Conservation (phyloP, 2,797 vertebrate genomes). For the Menidia menidia region DNA sequence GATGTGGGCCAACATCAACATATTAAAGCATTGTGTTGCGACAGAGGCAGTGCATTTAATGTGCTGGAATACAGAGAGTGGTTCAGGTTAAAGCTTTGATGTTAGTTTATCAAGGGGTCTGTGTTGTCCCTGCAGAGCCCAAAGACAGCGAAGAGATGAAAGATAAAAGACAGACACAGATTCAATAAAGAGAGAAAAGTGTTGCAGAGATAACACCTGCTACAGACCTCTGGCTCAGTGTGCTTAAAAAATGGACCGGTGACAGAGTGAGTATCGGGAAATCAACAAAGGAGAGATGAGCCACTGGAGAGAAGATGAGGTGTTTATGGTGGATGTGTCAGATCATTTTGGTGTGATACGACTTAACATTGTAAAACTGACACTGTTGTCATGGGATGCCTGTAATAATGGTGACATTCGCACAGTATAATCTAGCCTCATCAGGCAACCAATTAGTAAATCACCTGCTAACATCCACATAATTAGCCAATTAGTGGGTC, state of each 20-base stretch:
- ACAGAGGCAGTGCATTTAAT: conserved; percentile 41
- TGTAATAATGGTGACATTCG: conserved; percentile 53
- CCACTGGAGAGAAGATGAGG: conserved; percentile 16
- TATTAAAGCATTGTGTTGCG: conserved; percentile 30
- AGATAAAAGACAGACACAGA: conserved; percentile 35
- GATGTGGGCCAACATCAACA: conserved; percentile 59
- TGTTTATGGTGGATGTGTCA: conserved; percentile 58
- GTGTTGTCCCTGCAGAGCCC: conserved; percentile 38
- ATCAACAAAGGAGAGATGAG: conserved; percentile 26
- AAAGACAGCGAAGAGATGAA: conserved; percentile 33
- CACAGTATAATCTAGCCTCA: conserved; percentile 55
- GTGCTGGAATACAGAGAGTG: conserved; percentile 27
- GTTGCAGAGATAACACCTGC: conserved; percentile 16
- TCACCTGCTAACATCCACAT: conserved; percentile 68
- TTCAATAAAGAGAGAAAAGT: conserved; percentile 16
- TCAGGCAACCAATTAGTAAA: conserved; percentile 71
- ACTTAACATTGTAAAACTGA: conserved; percentile 69
- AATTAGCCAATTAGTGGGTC: conserved; percentile 75
- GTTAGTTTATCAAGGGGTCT: conserved; percentile 33
- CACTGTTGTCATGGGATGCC: conserved; percentile 59
- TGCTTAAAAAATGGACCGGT: conserved; percentile 42
- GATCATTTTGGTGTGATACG: conserved; percentile 53
- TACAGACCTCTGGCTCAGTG: conserved; percentile 50
- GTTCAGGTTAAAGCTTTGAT: conserved; percentile 29
- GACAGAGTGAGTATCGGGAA: conserved; percentile 47